Conservation (phyloP, 2,797 vertebrate species). For the Ciconia nigra region DNA sequence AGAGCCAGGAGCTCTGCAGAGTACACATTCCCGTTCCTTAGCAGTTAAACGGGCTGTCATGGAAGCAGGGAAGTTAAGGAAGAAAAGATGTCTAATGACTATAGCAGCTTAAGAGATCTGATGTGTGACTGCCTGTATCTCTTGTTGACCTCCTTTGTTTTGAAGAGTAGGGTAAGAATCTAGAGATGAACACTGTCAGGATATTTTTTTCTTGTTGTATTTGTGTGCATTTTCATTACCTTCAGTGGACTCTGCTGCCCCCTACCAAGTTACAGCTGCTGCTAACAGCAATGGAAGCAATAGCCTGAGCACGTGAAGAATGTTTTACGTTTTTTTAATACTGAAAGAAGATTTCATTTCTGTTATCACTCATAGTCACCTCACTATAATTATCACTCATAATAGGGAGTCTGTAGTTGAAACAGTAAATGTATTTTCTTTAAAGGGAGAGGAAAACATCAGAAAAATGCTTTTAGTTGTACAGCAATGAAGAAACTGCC, state of each 20-base stretch:
- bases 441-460: neutral
- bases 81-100: neutral
- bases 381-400: neutral
- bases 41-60: neutral
- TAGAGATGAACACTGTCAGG: neutral
- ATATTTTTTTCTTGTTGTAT: neutral
- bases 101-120: neutral
- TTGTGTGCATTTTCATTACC: neutral
- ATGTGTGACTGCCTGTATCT: neutral
- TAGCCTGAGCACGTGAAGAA: neutral
- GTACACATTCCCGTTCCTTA: neutral
- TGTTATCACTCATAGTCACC: neutral
- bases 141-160: neutral
- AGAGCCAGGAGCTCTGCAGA: neutral
- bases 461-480: neutral
- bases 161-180: neutral
- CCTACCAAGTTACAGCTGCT: neutral
- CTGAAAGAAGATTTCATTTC: neutral
- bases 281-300: neutral
- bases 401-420: neutral
- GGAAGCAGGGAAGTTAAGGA: neutral
- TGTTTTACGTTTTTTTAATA: neutral
- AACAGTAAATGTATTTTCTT: neutral
- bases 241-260: slow-evolving; percentile 37
- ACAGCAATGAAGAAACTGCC: neutral